A percentile compares a stretch with the other conserved stretches of the same genome.
Conservation (phyloP, 2,113 vertebrate species). For the Caranx ignobilis region DNA sequence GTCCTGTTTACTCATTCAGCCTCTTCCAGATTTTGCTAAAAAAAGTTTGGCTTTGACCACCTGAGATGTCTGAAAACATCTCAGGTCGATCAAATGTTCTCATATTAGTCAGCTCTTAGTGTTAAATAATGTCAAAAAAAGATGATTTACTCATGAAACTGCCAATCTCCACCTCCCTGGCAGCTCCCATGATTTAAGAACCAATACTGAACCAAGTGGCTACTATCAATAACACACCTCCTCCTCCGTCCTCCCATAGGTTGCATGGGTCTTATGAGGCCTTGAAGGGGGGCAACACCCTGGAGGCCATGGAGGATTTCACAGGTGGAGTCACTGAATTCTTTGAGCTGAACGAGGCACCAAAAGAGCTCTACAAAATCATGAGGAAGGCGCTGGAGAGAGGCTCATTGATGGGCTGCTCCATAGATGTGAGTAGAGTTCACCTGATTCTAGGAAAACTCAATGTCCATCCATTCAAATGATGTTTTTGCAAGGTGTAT, state of each 20-base stretch:
- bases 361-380: slow-evolving; percentile 92
- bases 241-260: slow-evolving; percentile 74
- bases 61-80: background rate
- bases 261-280: slow-evolving; percentile 97
- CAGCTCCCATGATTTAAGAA: background rate
- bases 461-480: no score
- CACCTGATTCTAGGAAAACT: no score
- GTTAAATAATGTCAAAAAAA: background rate
- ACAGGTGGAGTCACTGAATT: slow-evolving; percentile 97
- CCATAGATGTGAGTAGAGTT: slow-evolving; percentile 91
- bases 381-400: slow-evolving; percentile 95
- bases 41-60: background rate
- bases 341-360: slow-evolving; percentile 92
- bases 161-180: background rate
- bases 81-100: no score
- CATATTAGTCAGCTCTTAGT: background rate
- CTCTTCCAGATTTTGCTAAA: slow-evolving; percentile 17
- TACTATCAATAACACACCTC: background rate
- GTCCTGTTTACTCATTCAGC: background rate
- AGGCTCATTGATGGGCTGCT: slow-evolving; percentile 97
- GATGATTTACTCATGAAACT: background rate
- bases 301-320: slow-evolving; percentile 99
- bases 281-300: slow-evolving; percentile 95
- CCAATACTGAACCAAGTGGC: background rate
- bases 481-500: background rate